These are phyloP conservation scores for Microplitis manilae DNA, from an alignment of 2,888 invertebrate genomes.

Conservation along the genomic window DNA sequence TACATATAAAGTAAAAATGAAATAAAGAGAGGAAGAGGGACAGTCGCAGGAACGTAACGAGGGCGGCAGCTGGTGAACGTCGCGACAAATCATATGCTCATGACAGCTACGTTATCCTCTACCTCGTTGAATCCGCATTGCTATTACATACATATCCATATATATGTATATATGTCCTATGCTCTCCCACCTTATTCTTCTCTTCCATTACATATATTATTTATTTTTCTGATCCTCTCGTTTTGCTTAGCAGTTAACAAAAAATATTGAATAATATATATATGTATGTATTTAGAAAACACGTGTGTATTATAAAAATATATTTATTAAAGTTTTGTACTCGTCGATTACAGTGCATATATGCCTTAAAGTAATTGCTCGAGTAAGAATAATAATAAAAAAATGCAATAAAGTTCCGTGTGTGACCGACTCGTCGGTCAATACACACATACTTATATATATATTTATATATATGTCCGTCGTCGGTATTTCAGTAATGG, in stretches of 20 bases:
- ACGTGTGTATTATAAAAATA: slow-evolving; percentile 19
- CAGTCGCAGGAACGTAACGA: slow-evolving; percentile 38
- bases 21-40: slow-evolving; percentile 31
- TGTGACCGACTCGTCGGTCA: slow-evolving; percentile 50
- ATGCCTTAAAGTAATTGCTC: slow-evolving; percentile 22
- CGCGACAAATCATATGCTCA: slow-evolving; percentile 66
- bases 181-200: slow-evolving; percentile 30
- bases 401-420: slow-evolving; percentile 41
- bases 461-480: background rate
- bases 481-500: slow-evolving; percentile 64
- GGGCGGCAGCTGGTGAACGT: slow-evolving; percentile 65
- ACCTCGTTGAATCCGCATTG: slow-evolving; percentile 45
- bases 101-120: slow-evolving; percentile 57
- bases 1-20: background rate
- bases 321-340: background rate
- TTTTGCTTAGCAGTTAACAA: slow-evolving; percentile 4
- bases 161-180: background rate
- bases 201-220: slow-evolving; percentile 22
- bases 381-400: slow-evolving; percentile 22
- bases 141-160: slow-evolving; percentile 1
- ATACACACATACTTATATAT: slow-evolving; percentile 44
- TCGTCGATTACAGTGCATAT: background rate
- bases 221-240: slow-evolving; percentile 2
- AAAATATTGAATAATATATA: slow-evolving; percentile 11
- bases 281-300: background rate